phyloP scores from a whole-genome alignment of 2,888 invertebrate species.

The Molorchus minor region DNA sequence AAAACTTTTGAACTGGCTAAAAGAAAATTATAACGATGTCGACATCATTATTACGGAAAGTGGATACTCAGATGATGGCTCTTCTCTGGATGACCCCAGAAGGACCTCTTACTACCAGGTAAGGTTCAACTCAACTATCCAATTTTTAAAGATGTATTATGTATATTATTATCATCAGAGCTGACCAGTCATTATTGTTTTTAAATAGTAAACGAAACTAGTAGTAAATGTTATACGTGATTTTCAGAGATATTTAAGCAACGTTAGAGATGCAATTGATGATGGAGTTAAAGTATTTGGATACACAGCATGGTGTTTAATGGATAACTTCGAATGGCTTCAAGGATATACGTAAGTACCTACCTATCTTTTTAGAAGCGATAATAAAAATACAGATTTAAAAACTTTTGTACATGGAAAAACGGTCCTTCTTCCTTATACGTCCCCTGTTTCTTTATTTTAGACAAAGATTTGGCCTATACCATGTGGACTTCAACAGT shows the following conservation, averaged over 20 bases:
- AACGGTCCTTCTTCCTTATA: neutral
- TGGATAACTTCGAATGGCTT: conserved; percentile 24
- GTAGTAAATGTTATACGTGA: too few relatives aligned
- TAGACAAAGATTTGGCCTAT: conserved; percentile 75
- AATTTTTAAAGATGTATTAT: neutral
- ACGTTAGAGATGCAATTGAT: conserved; percentile 21
- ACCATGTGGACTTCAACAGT: conserved; percentile 72
- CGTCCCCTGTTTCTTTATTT: conserved; percentile 47
- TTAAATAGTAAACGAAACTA: neutral
- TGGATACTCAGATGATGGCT: conserved; percentile 63
- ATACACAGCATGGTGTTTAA: conserved; percentile 25
- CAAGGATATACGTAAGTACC: conserved; percentile 55
- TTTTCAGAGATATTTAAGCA: conserved; percentile 20
- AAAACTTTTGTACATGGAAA: neutral
- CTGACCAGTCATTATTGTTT: neutral
- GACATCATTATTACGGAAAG: conserved; percentile 68
- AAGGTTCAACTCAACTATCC: neutral
- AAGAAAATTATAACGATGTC: conserved; percentile 60
- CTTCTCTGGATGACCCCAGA: conserved; percentile 53
- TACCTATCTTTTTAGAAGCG: neutral
- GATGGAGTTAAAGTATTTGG: conserved; percentile 26
- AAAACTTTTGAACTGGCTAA: conserved; percentile 63
- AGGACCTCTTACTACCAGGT: conserved; percentile 26
- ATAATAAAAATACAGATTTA: neutral
- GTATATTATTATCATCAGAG: neutral